Evolutionary conservation across 2,888 invertebrate genomes (phyloP), one percentile per base, ranked within the genome.

Genomic region (Poecilobothrus nobilitatus): DNA sequence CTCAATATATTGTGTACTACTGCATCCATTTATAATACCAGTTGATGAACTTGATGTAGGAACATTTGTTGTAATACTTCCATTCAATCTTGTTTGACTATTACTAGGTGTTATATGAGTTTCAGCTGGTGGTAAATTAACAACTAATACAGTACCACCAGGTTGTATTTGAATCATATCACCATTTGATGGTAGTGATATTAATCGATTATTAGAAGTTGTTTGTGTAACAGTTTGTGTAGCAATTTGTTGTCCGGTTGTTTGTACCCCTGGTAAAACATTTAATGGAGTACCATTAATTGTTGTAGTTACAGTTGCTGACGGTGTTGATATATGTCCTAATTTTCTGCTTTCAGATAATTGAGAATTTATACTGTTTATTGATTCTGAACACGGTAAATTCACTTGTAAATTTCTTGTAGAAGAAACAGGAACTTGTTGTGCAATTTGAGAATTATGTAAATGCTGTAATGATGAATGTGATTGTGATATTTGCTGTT

Each of bases 71-170:
- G 37, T 63, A 21, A 75, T 70, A n/a, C 75, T 72, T n/a, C 79
- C 76, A 61, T 76, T 73, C 65, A 75, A 70, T 63, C 77, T 75
- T 62, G 71, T 70, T 71, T 73, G 73, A 33, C 71, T 73, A 65
- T 66, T 71, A 65, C 69, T 63, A 37, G 69, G 67, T 69, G 66
- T 67, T 53, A 61, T 70, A 64, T 33, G 65, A 66, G 9, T 65
- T 68, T n/a, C 85, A 74, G 89, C 86, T 0, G 92, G 91, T 9
- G 92, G 92, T 70, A 93, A 84, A 75, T 91, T 92, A 12, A 93
- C 92, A 3, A 92, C 92, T 61, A 93, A 83, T 44, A 92, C 91
- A 0, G 92, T 89, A 4, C 91, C 91, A 8, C 88, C 87, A 0
- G 87, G 86, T 66, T 89, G 86, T 67, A 90, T 83, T 77, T 87